Base-by-base conservation (phyloP, 2,888 invertebrate species). In the Ichneumoninae sp. region DNA sequence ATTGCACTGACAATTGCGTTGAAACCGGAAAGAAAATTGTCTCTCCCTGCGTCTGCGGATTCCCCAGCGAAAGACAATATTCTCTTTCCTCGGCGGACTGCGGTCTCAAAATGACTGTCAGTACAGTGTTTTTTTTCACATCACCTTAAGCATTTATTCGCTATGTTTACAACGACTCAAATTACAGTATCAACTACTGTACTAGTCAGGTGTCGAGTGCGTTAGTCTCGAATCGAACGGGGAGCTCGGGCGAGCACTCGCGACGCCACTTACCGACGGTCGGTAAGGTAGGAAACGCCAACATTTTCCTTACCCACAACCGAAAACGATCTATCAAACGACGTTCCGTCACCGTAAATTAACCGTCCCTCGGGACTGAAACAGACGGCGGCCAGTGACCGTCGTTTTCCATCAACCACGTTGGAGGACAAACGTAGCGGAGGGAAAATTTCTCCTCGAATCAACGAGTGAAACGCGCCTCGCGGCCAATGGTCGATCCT, bases 161-260 rank as follows among this genome's bases (percentile, higher is more conserved):
- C 13, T 52, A 54, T 81, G 76, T 71, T 82, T 66, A 77, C 47
- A 65, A 66, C 26, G 54, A 50, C 65, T 22, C 54, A n/a, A 26
- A 44, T 57, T 19, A 3, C 54, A 60, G 5, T 36, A 26, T 26
- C 36, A n/a, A 22, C 22, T 44, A 40, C 26, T 22, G 22, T 22
- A 54, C 19, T 54, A 22, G 54, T 54, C 22, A 10, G 54, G 54
- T 22, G 54, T 54, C 54, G 54, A 54, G 22, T 54, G 54, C 19
- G 22, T 54, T 22, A 54, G 54, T 0, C 26, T 26, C 22, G 22
- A 22, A 22, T 22, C 22, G 22, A 22, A 3, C 2, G 26, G 26
- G 26, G 26, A 26, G 26, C 26, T 26, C 26, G 3, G 3, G 10
- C 3, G 54, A 22, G 10, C 26, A 13, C 5, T 0, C 13, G 26